Evolutionary conservation across 2,888 invertebrate genomes (phyloP).

Genomic region (Drosophila prostipennis): DNA sequence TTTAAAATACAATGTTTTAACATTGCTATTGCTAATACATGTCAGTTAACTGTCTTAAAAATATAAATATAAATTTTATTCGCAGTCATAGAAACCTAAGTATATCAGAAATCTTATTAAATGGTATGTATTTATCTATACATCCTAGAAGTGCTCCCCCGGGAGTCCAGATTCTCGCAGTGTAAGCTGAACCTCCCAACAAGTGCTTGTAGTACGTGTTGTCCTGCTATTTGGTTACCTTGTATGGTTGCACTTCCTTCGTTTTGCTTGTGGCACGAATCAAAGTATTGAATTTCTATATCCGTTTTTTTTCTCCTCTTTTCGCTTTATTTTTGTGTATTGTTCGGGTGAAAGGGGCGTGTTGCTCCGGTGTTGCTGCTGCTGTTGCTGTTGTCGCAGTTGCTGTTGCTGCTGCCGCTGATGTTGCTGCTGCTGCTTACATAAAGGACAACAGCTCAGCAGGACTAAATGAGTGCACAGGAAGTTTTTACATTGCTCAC

Average conservation of each 20-base stretch:
- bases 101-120: no score
- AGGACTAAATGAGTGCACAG: conserved; percentile 71
- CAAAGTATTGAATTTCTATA: conserved; percentile 84
- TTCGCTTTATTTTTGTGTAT: conserved; percentile 44
- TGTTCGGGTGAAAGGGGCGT: conserved; percentile 52
- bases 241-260: conserved; percentile 77
- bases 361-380: conserved; percentile 24
- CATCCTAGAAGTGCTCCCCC: neutral
- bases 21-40: no score
- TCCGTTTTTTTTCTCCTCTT: conserved; percentile 73
- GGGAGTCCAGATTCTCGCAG: neutral
- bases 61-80: no score
- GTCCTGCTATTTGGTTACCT: conserved; percentile 77
- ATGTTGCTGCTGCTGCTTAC: conserved; percentile 39
- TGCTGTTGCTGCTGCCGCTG: conserved; percentile 6
- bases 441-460: conserved; percentile 54
- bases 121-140: neutral
- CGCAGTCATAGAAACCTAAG: no score
- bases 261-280: conserved; percentile 80
- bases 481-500: conserved; percentile 71
- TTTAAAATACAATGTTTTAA: no score
- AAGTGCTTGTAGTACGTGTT: conserved; percentile 75
- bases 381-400: conserved; percentile 17
- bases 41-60: no score
- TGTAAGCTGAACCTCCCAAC: conserved; percentile 38